phyloP scores from a whole-genome alignment of 2,888 invertebrate species.

The Caenorhabditis panamensis region DNA sequence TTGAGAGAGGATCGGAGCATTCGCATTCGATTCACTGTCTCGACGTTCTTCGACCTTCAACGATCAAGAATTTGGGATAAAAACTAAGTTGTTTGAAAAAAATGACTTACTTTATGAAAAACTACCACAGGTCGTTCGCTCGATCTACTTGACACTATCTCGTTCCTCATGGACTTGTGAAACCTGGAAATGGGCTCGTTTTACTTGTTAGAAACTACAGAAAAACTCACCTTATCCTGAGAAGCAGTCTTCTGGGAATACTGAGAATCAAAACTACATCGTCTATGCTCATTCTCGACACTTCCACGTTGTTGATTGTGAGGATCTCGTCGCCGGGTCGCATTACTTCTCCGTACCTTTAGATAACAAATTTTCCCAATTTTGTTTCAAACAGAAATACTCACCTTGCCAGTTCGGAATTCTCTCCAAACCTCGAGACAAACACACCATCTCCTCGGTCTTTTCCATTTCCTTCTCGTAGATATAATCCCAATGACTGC shows the following conservation, averaged over 20 bases:
- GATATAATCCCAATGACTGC: slow-evolving; percentile 94
- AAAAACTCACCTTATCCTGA: slow-evolving; percentile 88
- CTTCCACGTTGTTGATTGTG: slow-evolving; percentile 95
- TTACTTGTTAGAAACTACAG: background rate
- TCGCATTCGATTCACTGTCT: slow-evolving; percentile 61
- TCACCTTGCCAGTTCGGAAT: slow-evolving; percentile 76
- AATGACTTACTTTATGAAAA: slow-evolving; percentile 73
- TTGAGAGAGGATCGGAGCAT: slow-evolving; percentile 70
- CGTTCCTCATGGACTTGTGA: slow-evolving; percentile 62
- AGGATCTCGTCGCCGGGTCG: slow-evolving; percentile 97
- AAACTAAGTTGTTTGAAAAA: background rate
- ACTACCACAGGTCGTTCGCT: slow-evolving; percentile 79
- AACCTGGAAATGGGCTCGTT: slow-evolving; percentile 49
- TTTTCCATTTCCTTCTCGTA: slow-evolving; percentile 95
- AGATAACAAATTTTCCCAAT: background rate
- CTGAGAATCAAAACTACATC: slow-evolving; percentile 99
- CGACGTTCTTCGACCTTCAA: slow-evolving; percentile 70
- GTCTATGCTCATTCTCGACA: slow-evolving; percentile 96
- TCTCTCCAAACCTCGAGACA: slow-evolving; percentile 95
- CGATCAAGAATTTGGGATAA: too few species aligned
- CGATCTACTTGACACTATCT: slow-evolving; percentile 49
- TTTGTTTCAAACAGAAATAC: slow-evolving; percentile 5
- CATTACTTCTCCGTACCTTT: slow-evolving; percentile 93
- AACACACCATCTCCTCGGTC: slow-evolving; percentile 96
- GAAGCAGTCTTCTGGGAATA: slow-evolving; percentile 94